Evolutionary conservation across 2,888 invertebrate species (phyloP).

Genomic region (Epicampocera succincta): DNA sequence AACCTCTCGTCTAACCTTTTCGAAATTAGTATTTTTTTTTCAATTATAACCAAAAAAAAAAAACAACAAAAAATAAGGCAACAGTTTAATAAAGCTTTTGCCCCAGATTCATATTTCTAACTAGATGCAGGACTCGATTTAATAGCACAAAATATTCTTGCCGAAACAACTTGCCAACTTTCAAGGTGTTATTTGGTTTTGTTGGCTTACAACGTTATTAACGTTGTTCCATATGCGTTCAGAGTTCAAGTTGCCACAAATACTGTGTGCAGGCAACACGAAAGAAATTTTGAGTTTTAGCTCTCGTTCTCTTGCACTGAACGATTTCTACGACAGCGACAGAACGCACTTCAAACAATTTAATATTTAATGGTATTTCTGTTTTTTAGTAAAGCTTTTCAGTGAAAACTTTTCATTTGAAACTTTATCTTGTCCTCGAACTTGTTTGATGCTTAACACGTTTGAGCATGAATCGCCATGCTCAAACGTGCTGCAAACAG

Average conservation of each 20-base stretch:
- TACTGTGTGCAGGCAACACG: slow-evolving; percentile 6
- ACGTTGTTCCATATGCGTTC: not conserved
- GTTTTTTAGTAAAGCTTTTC: not conserved
- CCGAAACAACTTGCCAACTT: slow-evolving; percentile 27
- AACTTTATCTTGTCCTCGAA: no score
- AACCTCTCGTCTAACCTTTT: no score
- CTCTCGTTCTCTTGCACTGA: not conserved
- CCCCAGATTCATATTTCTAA: not conserved
- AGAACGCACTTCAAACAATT: not conserved
- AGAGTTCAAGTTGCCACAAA: slow-evolving; percentile 1
- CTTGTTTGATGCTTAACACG: no score
- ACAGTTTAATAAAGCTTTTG: not conserved
- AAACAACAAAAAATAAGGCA: no score
- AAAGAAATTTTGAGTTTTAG: slow-evolving; percentile 10
- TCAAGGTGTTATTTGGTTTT: slow-evolving; percentile 13
- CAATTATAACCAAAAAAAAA: no score
- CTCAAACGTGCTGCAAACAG: no score
- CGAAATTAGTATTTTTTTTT: no score
- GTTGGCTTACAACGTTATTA: slow-evolving; percentile 5
- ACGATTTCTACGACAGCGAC: slow-evolving; percentile 5
- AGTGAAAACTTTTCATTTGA: not conserved
- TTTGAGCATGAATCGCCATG: no score
- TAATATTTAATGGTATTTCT: not conserved
- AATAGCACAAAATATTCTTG: slow-evolving; percentile 8
- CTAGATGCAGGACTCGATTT: not conserved